Conservation (phyloP, 2,888 invertebrate genomes). For the Athalia circularis region DNA sequence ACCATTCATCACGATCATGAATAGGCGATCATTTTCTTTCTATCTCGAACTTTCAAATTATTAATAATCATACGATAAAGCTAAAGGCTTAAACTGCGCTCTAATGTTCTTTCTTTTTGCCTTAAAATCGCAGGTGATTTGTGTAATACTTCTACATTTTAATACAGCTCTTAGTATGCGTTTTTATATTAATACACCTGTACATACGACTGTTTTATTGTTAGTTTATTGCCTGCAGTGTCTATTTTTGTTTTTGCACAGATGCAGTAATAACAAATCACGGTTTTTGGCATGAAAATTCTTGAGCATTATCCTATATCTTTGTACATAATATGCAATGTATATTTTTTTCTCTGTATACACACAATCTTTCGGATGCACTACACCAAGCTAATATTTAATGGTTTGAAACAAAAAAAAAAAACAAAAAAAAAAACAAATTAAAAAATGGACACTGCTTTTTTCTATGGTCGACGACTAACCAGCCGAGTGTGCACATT, state of each 20-base stretch:
- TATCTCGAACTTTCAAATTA: not conserved
- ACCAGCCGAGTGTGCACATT: conserved; percentile 69
- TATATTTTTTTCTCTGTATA: not conserved
- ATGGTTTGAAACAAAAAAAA: too few relatives aligned
- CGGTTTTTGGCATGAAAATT: conserved; percentile 26
- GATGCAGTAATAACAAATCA: not conserved
- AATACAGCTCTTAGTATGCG: conserved; percentile 56
- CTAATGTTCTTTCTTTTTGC: conserved; percentile 18
- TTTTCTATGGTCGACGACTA: conserved; percentile 63
- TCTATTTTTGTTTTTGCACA: conserved; percentile 60
- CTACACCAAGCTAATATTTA: too few relatives aligned
- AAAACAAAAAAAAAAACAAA: too few relatives aligned
- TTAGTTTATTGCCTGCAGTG: conserved; percentile 57
- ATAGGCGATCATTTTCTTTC: too few relatives aligned
- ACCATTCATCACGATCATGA: not conserved
- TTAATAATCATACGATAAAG: conserved; percentile 3
- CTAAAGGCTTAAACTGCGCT: not conserved
- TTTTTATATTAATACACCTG: conserved; percentile 35
- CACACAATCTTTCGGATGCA: not conserved
- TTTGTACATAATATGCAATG: not conserved
- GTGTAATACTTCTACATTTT: conserved; percentile 16
- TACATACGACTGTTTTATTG: conserved; percentile 19
- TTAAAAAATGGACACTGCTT: conserved; percentile 63
- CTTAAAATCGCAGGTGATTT: not conserved
- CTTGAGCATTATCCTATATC: not conserved